Conservation (phyloP, 2,113 vertebrate species). For the Alces alces region DNA sequence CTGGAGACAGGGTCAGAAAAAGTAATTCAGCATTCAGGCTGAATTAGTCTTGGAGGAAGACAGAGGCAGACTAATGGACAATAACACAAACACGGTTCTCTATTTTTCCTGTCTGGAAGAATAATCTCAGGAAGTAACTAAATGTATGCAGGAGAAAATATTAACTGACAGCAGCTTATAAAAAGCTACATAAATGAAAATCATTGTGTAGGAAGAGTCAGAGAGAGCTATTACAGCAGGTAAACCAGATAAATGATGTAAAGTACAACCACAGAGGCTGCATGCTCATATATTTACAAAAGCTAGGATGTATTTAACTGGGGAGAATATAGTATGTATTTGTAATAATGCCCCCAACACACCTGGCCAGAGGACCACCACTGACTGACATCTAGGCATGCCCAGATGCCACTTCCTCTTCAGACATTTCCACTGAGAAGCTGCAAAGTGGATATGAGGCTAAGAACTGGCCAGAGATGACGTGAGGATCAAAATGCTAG, state of each 20-base stretch:
- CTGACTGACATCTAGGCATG: not conserved
- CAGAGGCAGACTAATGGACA: not conserved
- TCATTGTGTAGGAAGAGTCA: not conserved
- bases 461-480: slow-evolving; percentile 31
- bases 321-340: slow-evolving; percentile 30
- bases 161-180: not conserved
- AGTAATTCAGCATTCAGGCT: not conserved
- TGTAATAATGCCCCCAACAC: slow-evolving; percentile 5
- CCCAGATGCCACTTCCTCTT: not conserved
- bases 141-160: slow-evolving; percentile 25
- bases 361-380: slow-evolving; percentile 29
- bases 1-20: not conserved
- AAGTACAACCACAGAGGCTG: not conserved
- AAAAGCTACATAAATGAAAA: not conserved
- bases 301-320: not conserved
- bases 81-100: not conserved
- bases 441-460: not conserved
- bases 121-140: slow-evolving; percentile 32
- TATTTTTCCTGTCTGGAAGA: slow-evolving; percentile 34
- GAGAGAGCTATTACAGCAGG: not conserved
- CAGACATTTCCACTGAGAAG: slow-evolving; percentile 20
- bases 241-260: not conserved
- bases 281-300: not conserved
- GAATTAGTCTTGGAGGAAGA: not conserved
- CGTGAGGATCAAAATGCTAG: slow-evolving; percentile 36